Conservation (phyloP, 2,797 vertebrate species). For the Protosalanx chinensis region DNA sequence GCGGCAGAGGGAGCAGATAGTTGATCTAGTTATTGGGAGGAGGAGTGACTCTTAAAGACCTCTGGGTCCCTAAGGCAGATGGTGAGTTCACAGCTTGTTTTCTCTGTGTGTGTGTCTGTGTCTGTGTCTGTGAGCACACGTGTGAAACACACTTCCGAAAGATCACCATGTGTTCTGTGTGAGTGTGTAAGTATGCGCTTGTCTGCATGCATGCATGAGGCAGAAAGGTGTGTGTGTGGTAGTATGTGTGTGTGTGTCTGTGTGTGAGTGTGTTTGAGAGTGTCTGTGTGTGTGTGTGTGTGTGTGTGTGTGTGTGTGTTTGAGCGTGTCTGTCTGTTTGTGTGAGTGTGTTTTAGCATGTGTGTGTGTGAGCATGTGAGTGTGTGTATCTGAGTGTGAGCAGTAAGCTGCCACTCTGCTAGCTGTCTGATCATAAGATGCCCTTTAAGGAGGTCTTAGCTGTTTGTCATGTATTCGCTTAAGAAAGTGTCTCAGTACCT, state of each 20-base stretch:
- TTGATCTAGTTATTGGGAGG: slow-evolving; percentile 25
- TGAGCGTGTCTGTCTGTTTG: slow-evolving; percentile 23
- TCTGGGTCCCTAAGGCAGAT: slow-evolving; percentile 29
- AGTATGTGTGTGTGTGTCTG: slow-evolving; percentile 11
- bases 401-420: slow-evolving; percentile 47
- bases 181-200: too few species aligned
- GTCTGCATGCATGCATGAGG: too few species aligned
- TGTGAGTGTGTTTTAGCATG: too few species aligned
- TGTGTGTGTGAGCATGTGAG: neutral
- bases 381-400: too few species aligned
- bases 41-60: slow-evolving; percentile 33
- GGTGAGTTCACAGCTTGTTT: slow-evolving; percentile 48
- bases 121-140: slow-evolving; percentile 1
- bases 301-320: slow-evolving; percentile 23
- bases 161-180: too few species aligned
- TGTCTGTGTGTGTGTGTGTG: slow-evolving; percentile 2
- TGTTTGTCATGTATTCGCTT: neutral
- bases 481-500: too few species aligned
- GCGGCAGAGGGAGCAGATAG: slow-evolving; percentile 16
- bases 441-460: slow-evolving; percentile 33
- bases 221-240: slow-evolving; percentile 1
- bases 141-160: too few species aligned
- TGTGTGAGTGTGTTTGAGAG: slow-evolving; percentile 13
- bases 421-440: slow-evolving; percentile 62
- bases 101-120: slow-evolving; percentile 15